Evolutionary conservation across 2,113 vertebrate genomes (phyloP).

Genomic region (Pseudorectes ferrugineus): DNA sequence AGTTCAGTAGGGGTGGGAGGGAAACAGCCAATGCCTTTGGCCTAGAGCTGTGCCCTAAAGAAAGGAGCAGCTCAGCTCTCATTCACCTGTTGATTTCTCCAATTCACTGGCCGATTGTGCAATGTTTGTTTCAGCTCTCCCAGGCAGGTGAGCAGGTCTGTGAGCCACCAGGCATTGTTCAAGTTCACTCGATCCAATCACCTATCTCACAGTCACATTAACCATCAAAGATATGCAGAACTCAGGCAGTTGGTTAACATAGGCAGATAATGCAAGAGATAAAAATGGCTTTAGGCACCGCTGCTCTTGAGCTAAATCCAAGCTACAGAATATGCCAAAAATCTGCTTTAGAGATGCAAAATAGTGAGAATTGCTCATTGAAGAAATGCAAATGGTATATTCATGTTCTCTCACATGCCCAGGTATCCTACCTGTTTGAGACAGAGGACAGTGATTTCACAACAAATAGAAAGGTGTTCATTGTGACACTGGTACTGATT

Average conservation of each 20-base stretch:
- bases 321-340: neutral
- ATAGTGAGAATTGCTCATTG: neutral
- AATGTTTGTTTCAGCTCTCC: neutral
- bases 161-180: neutral
- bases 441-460: neutral
- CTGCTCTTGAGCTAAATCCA: neutral
- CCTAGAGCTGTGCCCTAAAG: neutral
- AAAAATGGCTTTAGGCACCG: neutral
- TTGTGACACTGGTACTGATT: neutral
- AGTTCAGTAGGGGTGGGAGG: neutral
- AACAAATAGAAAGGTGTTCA: neutral
- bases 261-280: neutral
- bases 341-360: conserved; percentile 1
- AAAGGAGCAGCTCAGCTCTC: neutral
- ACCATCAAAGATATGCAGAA: neutral
- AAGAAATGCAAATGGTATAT: neutral
- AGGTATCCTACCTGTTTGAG: neutral
- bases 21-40: neutral
- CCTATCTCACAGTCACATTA: neutral
- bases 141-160: neutral
- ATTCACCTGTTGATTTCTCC: neutral
- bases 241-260: neutral
- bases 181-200: neutral
- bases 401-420: neutral
- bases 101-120: neutral